phyloP scores from a whole-genome alignment of 2,113 vertebrate genomes.

The Miniopterus natalensis region DNA sequence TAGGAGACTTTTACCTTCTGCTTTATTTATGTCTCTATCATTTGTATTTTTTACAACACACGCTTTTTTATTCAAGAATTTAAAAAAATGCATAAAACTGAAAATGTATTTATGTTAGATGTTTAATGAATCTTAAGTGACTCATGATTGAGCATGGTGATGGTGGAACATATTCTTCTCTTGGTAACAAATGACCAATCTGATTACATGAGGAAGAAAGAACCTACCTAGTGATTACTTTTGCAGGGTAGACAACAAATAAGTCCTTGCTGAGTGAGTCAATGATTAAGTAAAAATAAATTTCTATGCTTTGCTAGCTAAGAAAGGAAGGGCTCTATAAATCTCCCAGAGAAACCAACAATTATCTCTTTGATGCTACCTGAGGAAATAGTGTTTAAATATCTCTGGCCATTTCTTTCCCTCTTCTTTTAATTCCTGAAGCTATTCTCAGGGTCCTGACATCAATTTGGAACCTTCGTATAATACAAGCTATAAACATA shows the following conservation, averaged over 20 bases:
- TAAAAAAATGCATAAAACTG: not conserved
- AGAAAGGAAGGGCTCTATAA: not conserved
- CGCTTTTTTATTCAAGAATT: constrained; percentile 1
- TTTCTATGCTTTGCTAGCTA: not conserved
- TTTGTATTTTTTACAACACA: constrained; percentile 13
- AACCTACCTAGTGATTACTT: not conserved
- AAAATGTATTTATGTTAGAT: constrained; percentile 10
- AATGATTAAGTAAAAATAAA: constrained; percentile 13
- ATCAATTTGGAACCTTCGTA: constrained; percentile 60
- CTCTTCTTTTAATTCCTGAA: not conserved
- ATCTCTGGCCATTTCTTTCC: constrained; percentile 10
- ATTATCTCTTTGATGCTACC: not conserved
- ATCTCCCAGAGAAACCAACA: not conserved
- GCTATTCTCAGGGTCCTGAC: constrained; percentile 60
- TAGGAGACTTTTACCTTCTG: not conserved
- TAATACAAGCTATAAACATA: constrained; percentile 70
- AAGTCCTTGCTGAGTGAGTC: constrained; percentile 17
- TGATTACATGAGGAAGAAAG: not conserved
- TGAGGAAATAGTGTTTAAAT: not conserved
- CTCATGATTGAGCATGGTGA: not conserved
- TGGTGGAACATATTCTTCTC: not conserved
- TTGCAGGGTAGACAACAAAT: not conserved
- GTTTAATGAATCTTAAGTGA: constrained; percentile 27
- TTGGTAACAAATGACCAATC: not conserved
- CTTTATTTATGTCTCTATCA: constrained; percentile 22